Evolutionary conservation across 1,140 invertebrate genomes (phyloP), one percentile per base, ranked within the genome.

Genomic region (Bradynema listronoti): DNA sequence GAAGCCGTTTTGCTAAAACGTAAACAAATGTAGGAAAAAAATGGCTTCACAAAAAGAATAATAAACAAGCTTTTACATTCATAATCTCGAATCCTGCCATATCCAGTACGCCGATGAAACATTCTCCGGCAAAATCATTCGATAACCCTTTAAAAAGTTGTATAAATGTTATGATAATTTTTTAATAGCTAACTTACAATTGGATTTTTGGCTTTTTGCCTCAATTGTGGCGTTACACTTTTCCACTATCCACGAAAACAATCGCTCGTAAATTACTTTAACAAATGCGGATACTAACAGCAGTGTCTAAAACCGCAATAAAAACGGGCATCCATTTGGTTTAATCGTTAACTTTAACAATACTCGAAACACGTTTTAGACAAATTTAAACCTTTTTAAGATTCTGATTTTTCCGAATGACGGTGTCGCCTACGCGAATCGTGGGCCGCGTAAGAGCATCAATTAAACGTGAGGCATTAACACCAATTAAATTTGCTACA

Each of bases 51-150:
- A 24, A 24, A 61, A 5, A 43, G 45, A 27, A 14, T 19, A n/a
- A n/a, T n/a, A n/a, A n/a, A n/a, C n/a, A n/a, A n/a, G 16, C 6
- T 32, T 33, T 33, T 43, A 63, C 62, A 94, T 94, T 91, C 85
- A 98, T 97, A 84, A 97, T 97, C 84, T 98, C 94, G 82, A 98
- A 98, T 85, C 93, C 93, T 82, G 93, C 93, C 85, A 98, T 98
- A 89, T 98, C 94, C 85, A 98, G 85, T 83, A 97, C 93, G 88
- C 93, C 84, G 71, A 85, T 84, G 56, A 75, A 66, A 47, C 53
- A n/a, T 2, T 19, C 14, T 33, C 0, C 36, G 11, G 14, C 32
- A 14, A 33, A 24, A n/a, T 16, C 27, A 22, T 46, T 41, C 1
- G 2, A 3, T 1, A 34, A 22, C 3, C 33, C 43, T 43, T 43